Conservation (phyloP, 2,888 invertebrate genomes). For the Cremastobaeus sp. region DNA sequence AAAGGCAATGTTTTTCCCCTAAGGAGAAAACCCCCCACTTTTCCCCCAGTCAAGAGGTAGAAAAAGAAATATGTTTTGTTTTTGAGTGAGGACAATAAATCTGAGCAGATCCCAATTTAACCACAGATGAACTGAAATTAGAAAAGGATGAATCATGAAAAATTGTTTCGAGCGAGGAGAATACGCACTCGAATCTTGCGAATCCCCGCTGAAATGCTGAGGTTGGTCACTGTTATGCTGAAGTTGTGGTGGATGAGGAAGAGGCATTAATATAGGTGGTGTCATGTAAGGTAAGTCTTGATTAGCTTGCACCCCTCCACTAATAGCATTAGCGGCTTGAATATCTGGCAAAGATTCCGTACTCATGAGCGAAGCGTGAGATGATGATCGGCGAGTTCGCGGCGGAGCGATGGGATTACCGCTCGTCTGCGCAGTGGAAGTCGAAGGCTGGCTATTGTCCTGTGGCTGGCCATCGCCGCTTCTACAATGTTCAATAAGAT, state of each 20-base stretch:
- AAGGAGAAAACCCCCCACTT: too few relatives aligned
- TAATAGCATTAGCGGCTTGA: constrained; percentile 92
- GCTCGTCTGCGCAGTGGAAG: constrained; percentile 66
- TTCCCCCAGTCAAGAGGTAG: too few relatives aligned
- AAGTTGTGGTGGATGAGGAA: constrained; percentile 69
- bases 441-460: constrained; percentile 69
- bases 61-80: too few relatives aligned
- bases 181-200: constrained; percentile 81
- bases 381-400: constrained; percentile 79
- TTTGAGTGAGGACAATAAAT: too few relatives aligned
- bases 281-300: constrained; percentile 94
- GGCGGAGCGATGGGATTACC: constrained; percentile 79
- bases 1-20: too few relatives aligned
- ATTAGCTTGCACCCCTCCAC: constrained; percentile 90
- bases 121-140: too few relatives aligned
- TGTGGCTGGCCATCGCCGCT: constrained; percentile 67
- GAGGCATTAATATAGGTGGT: constrained; percentile 83
- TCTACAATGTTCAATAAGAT: constrained; percentile 62
- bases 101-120: too few relatives aligned
- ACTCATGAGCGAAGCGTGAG: constrained; percentile 77
- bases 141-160: too few relatives aligned
- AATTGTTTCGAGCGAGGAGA: constrained; percentile 28
- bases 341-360: constrained; percentile 80
- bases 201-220: constrained; percentile 92
- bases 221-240: constrained; percentile 76